Conservation (phyloP, 2,113 vertebrate species). For the Calidris pygmaea region DNA sequence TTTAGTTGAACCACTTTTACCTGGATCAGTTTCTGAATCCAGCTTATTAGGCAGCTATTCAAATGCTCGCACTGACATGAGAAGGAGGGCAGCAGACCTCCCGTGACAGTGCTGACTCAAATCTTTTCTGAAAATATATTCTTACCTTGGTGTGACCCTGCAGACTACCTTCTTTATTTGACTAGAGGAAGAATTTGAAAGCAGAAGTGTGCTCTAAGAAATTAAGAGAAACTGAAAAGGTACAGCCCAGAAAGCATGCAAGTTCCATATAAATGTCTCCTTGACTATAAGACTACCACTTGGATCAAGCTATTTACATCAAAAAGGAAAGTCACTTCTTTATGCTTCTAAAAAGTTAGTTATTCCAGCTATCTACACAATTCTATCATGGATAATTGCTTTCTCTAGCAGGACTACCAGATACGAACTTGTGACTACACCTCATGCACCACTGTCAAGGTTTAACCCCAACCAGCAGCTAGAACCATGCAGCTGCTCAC, state of each 20-base stretch:
- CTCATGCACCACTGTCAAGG: not conserved
- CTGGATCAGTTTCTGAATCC: not conserved
- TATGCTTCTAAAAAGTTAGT: not conserved
- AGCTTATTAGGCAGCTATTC: not conserved
- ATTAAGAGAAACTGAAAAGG: not conserved
- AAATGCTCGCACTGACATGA: not conserved
- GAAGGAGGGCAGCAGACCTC: not conserved
- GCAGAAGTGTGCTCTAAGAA: not conserved
- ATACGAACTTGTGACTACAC: not conserved
- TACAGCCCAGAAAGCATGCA: not conserved
- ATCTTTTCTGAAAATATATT: not conserved
- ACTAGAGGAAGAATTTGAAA: constrained; percentile 4
- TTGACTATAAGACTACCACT: not conserved
- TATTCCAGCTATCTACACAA: not conserved
- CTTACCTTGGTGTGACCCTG: not conserved
- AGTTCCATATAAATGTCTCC: not conserved
- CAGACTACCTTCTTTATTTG: not conserved
- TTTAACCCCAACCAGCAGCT: not conserved
- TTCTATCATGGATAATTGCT: not conserved
- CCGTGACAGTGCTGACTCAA: not conserved
- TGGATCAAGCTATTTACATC: not conserved
- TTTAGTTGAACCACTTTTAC: not conserved
- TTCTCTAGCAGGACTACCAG: not conserved
- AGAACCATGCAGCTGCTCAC: not conserved
- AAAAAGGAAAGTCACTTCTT: not conserved